Evolutionary conservation across 2,888 invertebrate species (phyloP), one percentile per base, ranked within the genome.

Genomic region (Hypolimnas misippus): DNA sequence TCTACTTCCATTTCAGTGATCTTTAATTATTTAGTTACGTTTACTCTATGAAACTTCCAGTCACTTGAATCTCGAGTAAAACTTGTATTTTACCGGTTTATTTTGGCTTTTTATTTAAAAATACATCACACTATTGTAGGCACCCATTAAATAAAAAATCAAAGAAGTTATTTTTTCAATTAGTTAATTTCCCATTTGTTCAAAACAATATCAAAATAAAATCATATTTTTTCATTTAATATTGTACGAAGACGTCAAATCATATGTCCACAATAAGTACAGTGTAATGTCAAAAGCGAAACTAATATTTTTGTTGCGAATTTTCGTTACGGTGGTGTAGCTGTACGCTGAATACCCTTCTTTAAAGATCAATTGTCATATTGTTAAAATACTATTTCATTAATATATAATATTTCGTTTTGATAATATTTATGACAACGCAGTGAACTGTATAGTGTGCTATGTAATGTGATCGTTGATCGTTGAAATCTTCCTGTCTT

Each of bases 401-500:
- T 49, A 6, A 35, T 14, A 53, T 25, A 46, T 25, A 46, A 44
- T 14, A 46, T 12, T 14, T 25, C 8, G 14, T 12, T 33, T 44
- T 21, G 12, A 7, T 42, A 21, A 42, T 51, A 44, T 42, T 10
- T 31, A 42, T 33, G 33, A 29, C 33, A 42, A 29, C 29, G 31
- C 21, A 33, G 57, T 40, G 16, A 40, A 51, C 31, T 58, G 58
- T 51, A 44, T 19, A 58, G 42, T 52, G 58, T 58, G 42, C 58
- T 21, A 55, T 62, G 70, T 75, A 74, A 73, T 69, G 72, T 70
- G 70, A 70, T 73, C 69, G 68, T 70, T 66, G 49, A 29, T 46
- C 44, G 33, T 42, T 49, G 55, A 67, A 64, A 72, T 70, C 62
- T 70, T 68, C 62, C 63, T 66, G 67, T 70, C 60, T 52, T 63